Conservation (phyloP, 2,888 invertebrate genomes). For the Odontocerum albicorne region DNA sequence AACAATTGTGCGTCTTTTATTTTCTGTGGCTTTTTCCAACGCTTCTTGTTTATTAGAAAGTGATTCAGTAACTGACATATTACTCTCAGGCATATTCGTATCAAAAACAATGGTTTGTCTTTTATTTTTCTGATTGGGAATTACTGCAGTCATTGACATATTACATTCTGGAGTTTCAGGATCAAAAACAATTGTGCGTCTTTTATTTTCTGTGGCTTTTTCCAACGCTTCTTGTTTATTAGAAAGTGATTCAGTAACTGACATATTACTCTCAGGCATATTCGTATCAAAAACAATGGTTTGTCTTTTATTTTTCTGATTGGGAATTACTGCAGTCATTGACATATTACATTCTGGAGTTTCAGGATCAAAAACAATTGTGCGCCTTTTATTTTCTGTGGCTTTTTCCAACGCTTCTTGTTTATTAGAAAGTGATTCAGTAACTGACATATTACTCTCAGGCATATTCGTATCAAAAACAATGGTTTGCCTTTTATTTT, state of each 20-base stretch:
- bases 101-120: not conserved
- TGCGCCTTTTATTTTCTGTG: slow-evolving; percentile 11
- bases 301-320: too few relatives aligned
- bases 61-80: not conserved
- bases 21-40: not conserved
- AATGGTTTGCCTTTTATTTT: too few relatives aligned
- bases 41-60: not conserved
- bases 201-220: slow-evolving; percentile 8
- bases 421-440: too few relatives aligned
- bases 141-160: slow-evolving; percentile 4
- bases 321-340: slow-evolving; percentile 3
- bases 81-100: not conserved
- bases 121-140: not conserved
- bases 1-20: slow-evolving; percentile 12
- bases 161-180: slow-evolving; percentile 1
- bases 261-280: too few relatives aligned
- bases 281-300: too few relatives aligned
- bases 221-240: too few relatives aligned
- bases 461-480: too few relatives aligned
- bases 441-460: too few relatives aligned
- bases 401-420: too few relatives aligned
- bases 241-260: too few relatives aligned
- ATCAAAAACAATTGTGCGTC: not conserved
- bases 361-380: not conserved
- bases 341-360: slow-evolving; percentile 16